Base-by-base conservation (phyloP, 2,797 vertebrate genomes). In the Vireo griseus region DNA sequence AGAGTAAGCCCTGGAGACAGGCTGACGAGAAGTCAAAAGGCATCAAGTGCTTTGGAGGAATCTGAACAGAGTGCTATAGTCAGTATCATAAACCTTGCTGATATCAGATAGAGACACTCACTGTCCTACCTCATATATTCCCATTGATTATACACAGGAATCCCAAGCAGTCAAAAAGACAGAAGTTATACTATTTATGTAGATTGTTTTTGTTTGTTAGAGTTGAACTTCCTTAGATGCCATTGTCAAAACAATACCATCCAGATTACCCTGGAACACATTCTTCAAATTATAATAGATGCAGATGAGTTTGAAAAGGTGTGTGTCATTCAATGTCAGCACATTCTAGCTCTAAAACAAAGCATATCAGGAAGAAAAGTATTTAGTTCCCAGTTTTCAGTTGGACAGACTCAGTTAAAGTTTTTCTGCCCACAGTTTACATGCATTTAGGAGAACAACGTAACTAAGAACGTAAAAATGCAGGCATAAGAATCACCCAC, bases 131-230 rank as follows among this genome's bases (percentile, higher is more conserved):
- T 31, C 55, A 6, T 13, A 51, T 9, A 28, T 19, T 73, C 20
- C 17, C 25, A 66, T 2, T 51, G 44, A 78, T 67, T 26, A 76
- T 1, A 62, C 6, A 55, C 2, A 22, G 3, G 16, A 61, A 17
- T 47, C 19, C 17, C 25, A 45, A 58, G 37, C 15, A 58, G 9
- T 35, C 48, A 31, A n/a, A 69, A 67, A 51, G 1, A 26, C 1
- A 50, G 2, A 68, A 25, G 5, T 15, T 28, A 28, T 2, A 47
- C 22, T n/a, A 8, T 35, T 61, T 15, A 33, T 1, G 1, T 4
- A 22, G 19, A 26, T 31, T 35, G 2, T 2, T 88, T 78, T 63
- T 17, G n/a, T n/a, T 31, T 20, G 15, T 14, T 50, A 19, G 19
- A 57, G 9, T 0, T 55, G 5, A 86, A 35, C 10, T 76, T 78